phyloP scores from a whole-genome alignment of 2,888 invertebrate species.

The Diplolepis rosae region DNA sequence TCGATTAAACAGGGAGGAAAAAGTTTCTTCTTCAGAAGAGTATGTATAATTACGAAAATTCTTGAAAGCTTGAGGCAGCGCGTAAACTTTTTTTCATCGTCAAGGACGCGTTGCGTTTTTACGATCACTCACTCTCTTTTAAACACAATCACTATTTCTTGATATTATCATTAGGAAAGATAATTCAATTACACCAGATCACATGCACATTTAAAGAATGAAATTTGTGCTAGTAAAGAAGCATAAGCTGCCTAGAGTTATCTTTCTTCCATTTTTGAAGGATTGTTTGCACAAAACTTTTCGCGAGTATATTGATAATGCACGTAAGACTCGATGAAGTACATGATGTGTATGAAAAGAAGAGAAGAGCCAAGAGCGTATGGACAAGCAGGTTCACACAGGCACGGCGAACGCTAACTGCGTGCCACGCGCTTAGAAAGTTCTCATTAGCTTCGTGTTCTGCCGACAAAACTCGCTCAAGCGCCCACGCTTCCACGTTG shows the following conservation, averaged over 20 bases:
- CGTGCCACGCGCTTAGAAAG: slow-evolving; percentile 50
- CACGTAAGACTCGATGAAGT: neutral
- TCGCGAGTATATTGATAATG: neutral
- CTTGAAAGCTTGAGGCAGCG: slow-evolving; percentile 18
- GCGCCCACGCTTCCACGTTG: slow-evolving; percentile 49
- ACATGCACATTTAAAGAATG: neutral
- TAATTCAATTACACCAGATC: neutral
- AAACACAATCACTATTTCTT: slow-evolving; percentile 29
- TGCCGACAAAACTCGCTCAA: slow-evolving; percentile 42
- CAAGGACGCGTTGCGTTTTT: slow-evolving; percentile 19
- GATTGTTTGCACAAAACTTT: neutral
- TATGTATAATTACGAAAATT: slow-evolving; percentile 12
- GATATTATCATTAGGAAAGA: neutral
- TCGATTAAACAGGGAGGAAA: slow-evolving; percentile 6
- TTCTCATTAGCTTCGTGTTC: slow-evolving; percentile 37
- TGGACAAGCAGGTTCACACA: slow-evolving; percentile 31
- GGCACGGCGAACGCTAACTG: slow-evolving; percentile 32
- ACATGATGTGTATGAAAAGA: slow-evolving; percentile 6
- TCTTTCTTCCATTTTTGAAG: neutral
- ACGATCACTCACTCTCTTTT: slow-evolving; percentile 27
- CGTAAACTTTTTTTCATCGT: slow-evolving; percentile 14
- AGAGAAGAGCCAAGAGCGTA: neutral
- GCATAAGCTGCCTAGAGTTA: neutral
- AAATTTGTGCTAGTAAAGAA: neutral
- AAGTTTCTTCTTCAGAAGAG: slow-evolving; percentile 3